phyloP scores from a whole-genome alignment of 2,888 invertebrate species.

The Apamea sordens region DNA sequence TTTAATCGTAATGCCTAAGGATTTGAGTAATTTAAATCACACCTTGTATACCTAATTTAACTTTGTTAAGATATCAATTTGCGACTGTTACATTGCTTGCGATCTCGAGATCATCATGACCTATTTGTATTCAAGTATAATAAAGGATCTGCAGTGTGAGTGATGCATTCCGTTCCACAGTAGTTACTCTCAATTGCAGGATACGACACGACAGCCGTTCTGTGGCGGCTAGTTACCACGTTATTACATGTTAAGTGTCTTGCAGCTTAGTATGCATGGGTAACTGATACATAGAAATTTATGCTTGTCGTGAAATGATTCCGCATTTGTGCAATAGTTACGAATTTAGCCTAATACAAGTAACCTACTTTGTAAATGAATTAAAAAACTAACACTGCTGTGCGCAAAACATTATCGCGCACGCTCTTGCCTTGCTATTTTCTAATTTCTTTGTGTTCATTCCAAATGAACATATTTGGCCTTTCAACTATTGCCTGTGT shows the following conservation, averaged over 20 bases:
- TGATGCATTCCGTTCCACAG: slow-evolving; percentile 16
- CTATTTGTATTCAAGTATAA: slow-evolving; percentile 27
- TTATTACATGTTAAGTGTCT: slow-evolving; percentile 7
- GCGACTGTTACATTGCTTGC: slow-evolving; percentile 16
- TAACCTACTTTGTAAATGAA: slow-evolving; percentile 9
- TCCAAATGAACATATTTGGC: neutral
- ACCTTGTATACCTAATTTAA: neutral
- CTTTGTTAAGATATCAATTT: neutral
- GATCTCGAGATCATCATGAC: neutral
- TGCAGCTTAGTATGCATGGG: neutral
- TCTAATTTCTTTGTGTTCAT: slow-evolving; percentile 5
- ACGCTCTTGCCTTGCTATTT: slow-evolving; percentile 31
- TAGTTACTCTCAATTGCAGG: slow-evolving; percentile 53
- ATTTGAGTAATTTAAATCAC: neutral
- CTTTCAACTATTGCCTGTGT: neutral
- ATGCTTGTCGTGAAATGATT: neutral
- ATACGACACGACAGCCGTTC: neutral
- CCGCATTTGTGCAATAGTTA: neutral
- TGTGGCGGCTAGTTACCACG: slow-evolving; percentile 7
- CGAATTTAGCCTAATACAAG: slow-evolving; percentile 1
- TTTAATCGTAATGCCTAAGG: neutral
- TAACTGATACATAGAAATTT: neutral
- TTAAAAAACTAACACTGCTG: slow-evolving; percentile 23
- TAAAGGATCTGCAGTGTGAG: slow-evolving; percentile 20
- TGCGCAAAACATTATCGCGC: neutral